A percentile compares a stretch with the other conserved stretches of the same genome.
Evolutionary conservation across 2,888 invertebrate genomes (phyloP).

Genomic region (Amblyteles armatorius): DNA sequence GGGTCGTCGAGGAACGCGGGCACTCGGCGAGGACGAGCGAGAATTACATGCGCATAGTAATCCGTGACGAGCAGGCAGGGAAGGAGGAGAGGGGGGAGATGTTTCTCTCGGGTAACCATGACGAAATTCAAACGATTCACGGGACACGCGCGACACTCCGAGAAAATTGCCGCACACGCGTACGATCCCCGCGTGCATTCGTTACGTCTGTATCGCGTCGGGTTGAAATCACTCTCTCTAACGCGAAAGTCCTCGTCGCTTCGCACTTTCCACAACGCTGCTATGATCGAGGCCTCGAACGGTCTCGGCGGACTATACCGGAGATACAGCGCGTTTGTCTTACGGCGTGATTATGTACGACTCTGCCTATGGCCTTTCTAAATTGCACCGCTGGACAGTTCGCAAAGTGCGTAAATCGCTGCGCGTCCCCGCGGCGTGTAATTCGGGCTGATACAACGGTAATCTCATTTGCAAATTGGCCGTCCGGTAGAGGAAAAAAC

Average conservation of each 20-base stretch:
- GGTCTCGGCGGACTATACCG: not conserved
- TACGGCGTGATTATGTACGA: slow-evolving; percentile 23
- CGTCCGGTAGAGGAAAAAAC: not conserved
- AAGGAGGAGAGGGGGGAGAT: not conserved
- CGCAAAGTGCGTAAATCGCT: slow-evolving; percentile 54
- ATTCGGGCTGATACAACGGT: not conserved
- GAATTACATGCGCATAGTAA: slow-evolving; percentile 61
- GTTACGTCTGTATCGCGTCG: slow-evolving; percentile 4
- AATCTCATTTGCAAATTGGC: not conserved
- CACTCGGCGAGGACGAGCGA: slow-evolving; percentile 25
- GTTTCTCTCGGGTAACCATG: slow-evolving; percentile 51
- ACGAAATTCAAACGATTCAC: slow-evolving; percentile 67
- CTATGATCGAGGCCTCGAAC: slow-evolving; percentile 34
- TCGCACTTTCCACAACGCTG: slow-evolving; percentile 60
- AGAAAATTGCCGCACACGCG: slow-evolving; percentile 43
- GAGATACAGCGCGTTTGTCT: not conserved
- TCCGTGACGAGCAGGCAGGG: slow-evolving; percentile 46
- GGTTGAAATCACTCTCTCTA: slow-evolving; percentile 40
- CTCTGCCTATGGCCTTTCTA: slow-evolving; percentile 35
- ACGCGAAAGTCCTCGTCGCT: slow-evolving; percentile 54
- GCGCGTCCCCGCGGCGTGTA: slow-evolving; percentile 2
- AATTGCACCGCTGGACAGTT: slow-evolving; percentile 40
- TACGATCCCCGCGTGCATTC: not conserved
- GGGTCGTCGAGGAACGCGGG: slow-evolving; percentile 19
- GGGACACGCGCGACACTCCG: slow-evolving; percentile 61